Evolutionary conservation across 2,797 vertebrate genomes (phyloP).

Genomic region (Ataeniobius toweri): DNA sequence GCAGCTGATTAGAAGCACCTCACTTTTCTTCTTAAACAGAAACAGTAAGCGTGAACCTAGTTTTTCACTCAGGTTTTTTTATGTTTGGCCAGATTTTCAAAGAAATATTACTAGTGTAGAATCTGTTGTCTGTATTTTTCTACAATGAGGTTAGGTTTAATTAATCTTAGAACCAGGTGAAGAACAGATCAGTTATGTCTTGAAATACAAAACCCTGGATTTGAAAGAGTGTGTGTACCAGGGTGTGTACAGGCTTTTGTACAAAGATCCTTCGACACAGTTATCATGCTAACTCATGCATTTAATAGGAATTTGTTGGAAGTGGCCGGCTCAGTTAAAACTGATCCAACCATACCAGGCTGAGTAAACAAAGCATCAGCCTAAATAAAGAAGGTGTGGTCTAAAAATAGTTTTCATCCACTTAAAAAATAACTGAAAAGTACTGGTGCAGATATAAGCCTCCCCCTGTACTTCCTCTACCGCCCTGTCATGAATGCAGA

Average conservation of each 20-base stretch:
- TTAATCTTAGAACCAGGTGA: neutral
- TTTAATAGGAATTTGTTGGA: neutral
- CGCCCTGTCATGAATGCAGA: constrained; percentile 3
- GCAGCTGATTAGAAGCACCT: no score
- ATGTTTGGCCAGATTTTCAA: no score
- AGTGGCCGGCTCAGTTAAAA: neutral
- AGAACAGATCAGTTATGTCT: neutral
- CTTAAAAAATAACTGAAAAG: constrained; percentile 5
- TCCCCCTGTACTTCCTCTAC: constrained; percentile 36
- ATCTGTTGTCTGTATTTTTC: neutral
- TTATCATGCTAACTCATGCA: neutral
- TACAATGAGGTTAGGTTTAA: neutral
- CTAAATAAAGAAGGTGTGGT: constrained; percentile 8
- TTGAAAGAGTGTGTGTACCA: neutral
- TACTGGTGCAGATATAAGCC: constrained; percentile 1
- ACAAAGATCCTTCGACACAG: neutral
- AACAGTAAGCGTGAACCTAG: no score
- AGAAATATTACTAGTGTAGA: neutral
- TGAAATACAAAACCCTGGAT: neutral
- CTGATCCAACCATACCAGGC: neutral
- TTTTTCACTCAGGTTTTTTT: no score
- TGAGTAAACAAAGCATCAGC: constrained; percentile 4
- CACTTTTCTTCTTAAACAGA: no score
- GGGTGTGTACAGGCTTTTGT: neutral
- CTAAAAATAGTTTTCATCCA: constrained; percentile 11